Evolutionary conservation across 2,888 invertebrate species (phyloP), one percentile per base, ranked within the genome.

Genomic region (Acholoe squamosa): DNA sequence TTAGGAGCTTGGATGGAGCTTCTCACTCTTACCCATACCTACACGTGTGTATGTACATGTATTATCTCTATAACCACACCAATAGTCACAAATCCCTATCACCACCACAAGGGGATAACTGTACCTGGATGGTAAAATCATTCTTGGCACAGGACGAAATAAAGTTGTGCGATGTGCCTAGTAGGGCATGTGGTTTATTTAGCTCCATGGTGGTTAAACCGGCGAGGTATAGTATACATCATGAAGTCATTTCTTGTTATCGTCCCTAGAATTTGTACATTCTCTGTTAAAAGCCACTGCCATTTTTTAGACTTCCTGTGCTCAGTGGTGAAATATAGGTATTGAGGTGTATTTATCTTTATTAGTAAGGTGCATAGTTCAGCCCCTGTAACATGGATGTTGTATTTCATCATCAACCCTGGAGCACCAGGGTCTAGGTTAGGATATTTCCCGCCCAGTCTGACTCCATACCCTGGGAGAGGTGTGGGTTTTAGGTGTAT

Each of bases 91-190:
- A 19, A 61, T n/a, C 19, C 61, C 61, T 61, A 61, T 61, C 19
- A n/a, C 61, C 61, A 61, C 61, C 54, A 54, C 54, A 10, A 61
- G 61, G 61, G 61, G 22, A 61, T 61, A n/a, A n/a, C 61, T 61
- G 3, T 71, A 71, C 25, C 19, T 71, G 71, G 71, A 71, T 0
- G 71, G 71, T 3, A 71, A 71, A 71, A 71, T 71, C 31, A 71
- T n/a, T 71, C 71, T 5, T 25, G 28, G 28, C 28, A 28, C 61
- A 3, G 3, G n/a, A n/a, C 61, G 61, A 19, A 14, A 19, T n/a
- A 61, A 19, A 61, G 14, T 14, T 19, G 7, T 61, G 61, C 61
- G 3, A 7, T n/a, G 22, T 61, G 61, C 61, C 61, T 7, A 19
- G 22, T 7, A 10, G 43, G 43, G 5, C 43, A 10, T 43, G 43